Base-by-base conservation (phyloP, 2,888 invertebrate species). In the Trichogramma dendrolimi region DNA sequence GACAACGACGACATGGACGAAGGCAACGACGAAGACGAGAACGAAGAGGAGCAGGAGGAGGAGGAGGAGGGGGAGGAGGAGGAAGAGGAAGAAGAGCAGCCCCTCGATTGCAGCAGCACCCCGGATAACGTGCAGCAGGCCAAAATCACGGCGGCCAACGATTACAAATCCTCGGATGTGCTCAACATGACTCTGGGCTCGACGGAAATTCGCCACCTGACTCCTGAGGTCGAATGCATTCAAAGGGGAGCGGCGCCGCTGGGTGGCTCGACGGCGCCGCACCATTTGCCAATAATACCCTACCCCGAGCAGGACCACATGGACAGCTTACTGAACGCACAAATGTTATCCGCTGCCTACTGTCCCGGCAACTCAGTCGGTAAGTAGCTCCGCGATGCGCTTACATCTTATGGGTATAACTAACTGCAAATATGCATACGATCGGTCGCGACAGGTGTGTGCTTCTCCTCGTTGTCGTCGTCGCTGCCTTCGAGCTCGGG, bases 341-440 rank as follows among this genome's bases (percentile, higher is more conserved):
- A 55, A 11, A 39, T 62, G 53, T 41, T 63, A 41, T 11, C 52
- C 44, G n/a, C 48, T 4, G 42, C 61, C 2, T 58, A 58, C 47
- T 65, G 62, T 39, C 65, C 60, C 27, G 49, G 49, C 49, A 61
- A 65, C 53, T 55, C 65, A 4, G 62, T 62, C 57, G 65, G 65
- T 65, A 61, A 62, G 62, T 51, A 7, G 11, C 5, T 6, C 4
- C 5, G 43, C 48, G 14, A 1, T 55, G 5, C 6, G 14, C 27
- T 46, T 10, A 47, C 8, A 8, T 14, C 27, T 48, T 11, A 48
- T 14, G n/a, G 27, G 2, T 27, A 27, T 27, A 27, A 27, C 1
- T 27, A 27, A 27, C 27, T 27, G 27, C 27, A 27, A 27, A 27
- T 27, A 27, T 27, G 27, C 27, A 27, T 27, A 27, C 27, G 27